Base-by-base conservation (phyloP, 37 sponge, comb jelly and placozoan genomes). In the Spongilla lacustris region DNA sequence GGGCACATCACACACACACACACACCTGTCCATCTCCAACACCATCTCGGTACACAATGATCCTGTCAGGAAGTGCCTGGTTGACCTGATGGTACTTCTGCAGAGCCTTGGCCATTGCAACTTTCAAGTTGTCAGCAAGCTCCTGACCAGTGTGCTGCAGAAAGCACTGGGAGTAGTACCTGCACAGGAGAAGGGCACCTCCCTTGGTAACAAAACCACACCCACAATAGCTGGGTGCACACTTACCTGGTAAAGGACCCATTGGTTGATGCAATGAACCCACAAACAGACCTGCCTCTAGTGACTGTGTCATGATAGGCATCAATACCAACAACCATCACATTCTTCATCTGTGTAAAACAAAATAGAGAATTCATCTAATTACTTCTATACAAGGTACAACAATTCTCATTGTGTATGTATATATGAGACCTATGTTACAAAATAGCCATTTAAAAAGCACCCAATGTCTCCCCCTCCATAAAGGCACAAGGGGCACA, bases 281-380 rank as follows among this genome's bases (percentile, higher is more conserved):
- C 98, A 23, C 91, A 85, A 0, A 94, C 98, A 71, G 96, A 96
- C 35, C 92, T 82, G 5, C 97, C 97, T 67, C 85, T 87, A 29
- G 75, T 50, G 1, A 93, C 80, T 24, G 96, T 86, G 88, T 98
- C 98, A 76, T 98, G 98, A 84, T 98, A 98, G 34, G 93, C 88
- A 71, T 98, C 98, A 74, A 98, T 91, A 19, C 98, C 98, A 76
- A 98, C 76, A 29, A 96, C 93, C 98, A 98, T 98, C 49, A 86
- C 30, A 35, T 92, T 92, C 90, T 98, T 94, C 81, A 98, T 66
- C 87, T 94, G 86, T 6, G 66, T 2, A 26, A 34, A 66, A 19
- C 41, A 71, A 50, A 77, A 4, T 24, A n/a, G n/a, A n/a, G n/a
- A n/a, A n/a, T n/a, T n/a, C n/a, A n/a, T n/a, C n/a, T n/a, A n/a